Conservation (phyloP, 2,888 invertebrate species). For the Cantharis nigra region DNA sequence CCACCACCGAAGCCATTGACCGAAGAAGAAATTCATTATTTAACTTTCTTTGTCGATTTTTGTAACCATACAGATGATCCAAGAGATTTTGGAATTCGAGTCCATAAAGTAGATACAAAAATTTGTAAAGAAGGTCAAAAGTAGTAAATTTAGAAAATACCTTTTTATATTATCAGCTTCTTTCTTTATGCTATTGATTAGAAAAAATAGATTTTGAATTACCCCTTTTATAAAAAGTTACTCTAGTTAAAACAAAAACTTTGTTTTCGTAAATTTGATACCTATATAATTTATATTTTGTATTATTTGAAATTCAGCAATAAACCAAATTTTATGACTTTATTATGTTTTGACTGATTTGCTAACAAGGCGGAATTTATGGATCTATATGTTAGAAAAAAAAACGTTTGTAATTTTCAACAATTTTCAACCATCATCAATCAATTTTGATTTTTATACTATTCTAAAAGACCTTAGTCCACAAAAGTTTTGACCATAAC, state of each 20-base stretch:
- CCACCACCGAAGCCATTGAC: conserved; percentile 43
- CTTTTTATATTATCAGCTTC: too few species aligned
- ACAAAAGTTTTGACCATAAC: too few species aligned
- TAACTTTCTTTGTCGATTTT: conserved; percentile 48
- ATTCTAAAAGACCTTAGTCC: too few species aligned
- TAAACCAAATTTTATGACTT: not conserved
- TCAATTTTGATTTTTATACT: too few species aligned
- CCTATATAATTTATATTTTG: not conserved
- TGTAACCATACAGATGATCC: conserved; percentile 33
- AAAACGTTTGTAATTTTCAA: too few species aligned
- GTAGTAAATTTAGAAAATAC: not conserved
- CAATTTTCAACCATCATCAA: too few species aligned
- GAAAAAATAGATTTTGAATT: not conserved
- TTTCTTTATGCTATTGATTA: not conserved
- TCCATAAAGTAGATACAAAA: conserved; percentile 3
- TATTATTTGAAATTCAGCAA: not conserved
- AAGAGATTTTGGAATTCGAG: not conserved
- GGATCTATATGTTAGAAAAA: too few species aligned
- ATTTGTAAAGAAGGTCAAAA: not conserved
- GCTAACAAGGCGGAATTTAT: too few species aligned
- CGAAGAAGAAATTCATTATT: conserved; percentile 43
- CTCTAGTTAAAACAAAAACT: too few species aligned
- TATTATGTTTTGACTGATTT: too few species aligned
- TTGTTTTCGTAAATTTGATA: too few species aligned
- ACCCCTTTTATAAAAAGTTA: too few species aligned